These are phyloP conservation scores for Meta bourneti DNA, from an alignment of 2,888 invertebrate species.

Conservation along the genomic window DNA sequence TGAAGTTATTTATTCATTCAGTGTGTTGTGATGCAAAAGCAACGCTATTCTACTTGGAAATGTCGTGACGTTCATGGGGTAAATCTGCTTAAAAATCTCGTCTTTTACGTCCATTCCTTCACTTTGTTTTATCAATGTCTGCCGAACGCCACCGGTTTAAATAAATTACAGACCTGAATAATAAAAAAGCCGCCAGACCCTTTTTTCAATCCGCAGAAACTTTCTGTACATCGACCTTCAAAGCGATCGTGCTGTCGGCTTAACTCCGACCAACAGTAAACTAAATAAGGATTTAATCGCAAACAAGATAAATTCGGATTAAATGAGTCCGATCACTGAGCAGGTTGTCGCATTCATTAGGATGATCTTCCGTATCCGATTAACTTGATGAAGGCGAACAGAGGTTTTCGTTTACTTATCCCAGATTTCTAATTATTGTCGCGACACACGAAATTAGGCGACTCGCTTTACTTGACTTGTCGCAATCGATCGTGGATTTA, in stretches of 20 bases:
- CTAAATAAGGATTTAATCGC: neutral
- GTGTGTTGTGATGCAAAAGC: no score
- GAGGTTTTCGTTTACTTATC: neutral
- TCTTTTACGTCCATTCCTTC: no score
- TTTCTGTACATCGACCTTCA: neutral
- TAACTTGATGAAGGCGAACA: neutral
- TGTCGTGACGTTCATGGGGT: no score
- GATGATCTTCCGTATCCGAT: conserved; percentile 41
- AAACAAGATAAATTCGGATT: conserved; percentile 40
- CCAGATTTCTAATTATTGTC: neutral
- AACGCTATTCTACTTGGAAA: no score
- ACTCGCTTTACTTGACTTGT: conserved; percentile 6
- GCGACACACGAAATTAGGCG: neutral
- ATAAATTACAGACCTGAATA: neutral
- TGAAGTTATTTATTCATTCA: no score
- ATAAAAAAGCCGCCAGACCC: neutral
- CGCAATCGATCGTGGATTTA: neutral
- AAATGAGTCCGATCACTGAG: conserved; percentile 17
- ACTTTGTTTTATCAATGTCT: no score
- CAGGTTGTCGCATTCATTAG: conserved; percentile 26
- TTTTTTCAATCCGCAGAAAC: neutral
- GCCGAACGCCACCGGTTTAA: neutral
- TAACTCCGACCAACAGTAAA: neutral
- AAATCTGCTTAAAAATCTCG: no score
- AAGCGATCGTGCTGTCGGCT: neutral